phyloP scores from a whole-genome alignment of 2,888 invertebrate species.

The Tipula helvola region DNA sequence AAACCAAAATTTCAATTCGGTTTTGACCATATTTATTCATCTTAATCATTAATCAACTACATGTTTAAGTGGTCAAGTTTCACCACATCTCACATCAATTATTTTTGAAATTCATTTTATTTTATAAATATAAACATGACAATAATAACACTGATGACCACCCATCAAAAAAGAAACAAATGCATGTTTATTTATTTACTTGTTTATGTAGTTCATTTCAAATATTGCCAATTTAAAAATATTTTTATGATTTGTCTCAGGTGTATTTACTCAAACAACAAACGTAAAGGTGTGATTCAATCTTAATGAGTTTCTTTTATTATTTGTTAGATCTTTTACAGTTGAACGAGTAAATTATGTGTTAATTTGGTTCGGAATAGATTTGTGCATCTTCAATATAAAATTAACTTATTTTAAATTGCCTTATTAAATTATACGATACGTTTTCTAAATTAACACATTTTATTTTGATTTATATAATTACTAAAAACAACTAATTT shows the following conservation, averaged over 20 bases:
- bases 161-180: neutral
- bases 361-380: neutral
- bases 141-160: neutral
- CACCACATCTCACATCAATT: neutral
- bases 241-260: neutral
- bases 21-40: neutral
- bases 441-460: too few relatives aligned
- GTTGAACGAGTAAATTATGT: neutral
- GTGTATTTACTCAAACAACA: neutral
- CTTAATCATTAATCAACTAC: neutral
- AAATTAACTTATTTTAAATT: too few relatives aligned
- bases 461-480: too few relatives aligned
- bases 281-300: neutral
- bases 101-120: neutral
- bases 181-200: neutral
- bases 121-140: neutral
- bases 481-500: neutral
- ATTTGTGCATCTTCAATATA: too few relatives aligned
- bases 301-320: neutral
- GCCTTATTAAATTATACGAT: too few relatives aligned
- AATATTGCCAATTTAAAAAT: neutral
- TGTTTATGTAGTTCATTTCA: neutral
- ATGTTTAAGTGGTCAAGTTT: neutral
- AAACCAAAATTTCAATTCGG: too few relatives aligned
- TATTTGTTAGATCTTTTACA: neutral